Base-by-base conservation (phyloP, 2,888 invertebrate genomes). In the Xanthorhoe spadicearia region DNA sequence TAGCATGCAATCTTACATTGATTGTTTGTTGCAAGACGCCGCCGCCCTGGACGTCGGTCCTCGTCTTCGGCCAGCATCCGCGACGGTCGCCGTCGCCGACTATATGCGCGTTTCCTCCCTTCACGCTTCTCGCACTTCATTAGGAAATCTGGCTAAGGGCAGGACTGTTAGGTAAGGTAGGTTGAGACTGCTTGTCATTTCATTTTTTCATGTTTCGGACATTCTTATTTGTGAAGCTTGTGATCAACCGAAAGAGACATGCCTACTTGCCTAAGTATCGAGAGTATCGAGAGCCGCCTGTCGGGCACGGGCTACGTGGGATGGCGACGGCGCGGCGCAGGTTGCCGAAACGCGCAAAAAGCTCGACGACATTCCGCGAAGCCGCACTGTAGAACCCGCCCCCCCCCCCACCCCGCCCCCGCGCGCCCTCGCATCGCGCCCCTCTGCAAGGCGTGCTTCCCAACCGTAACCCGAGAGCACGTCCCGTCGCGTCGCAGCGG, bases 281-380 rank as follows among this genome's bases (percentile, higher is more conserved):
- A 43, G 13, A 13, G 43, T n/a, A 13, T 43, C 43, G 13, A 43
- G 38, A 13, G 13, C 10, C 38, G 38, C 10, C 9, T 10, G 13
- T 43, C 38, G 10, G 38, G 38, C 38, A 38, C 38, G 5, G 13
- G 38, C 13, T 13, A 43, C 38, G 13, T 43, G 38, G 38, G 2
- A 4, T 10, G 38, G 38, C 38, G 38, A 3, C 38, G 38, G 13
- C 4, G 48, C 48, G 59, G 23, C 49, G 50, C 58, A 2, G 35
- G 19, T 18, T 48, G 32, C 9, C 58, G 2, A 32, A 19, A 13
- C 52, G 59, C 62, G 60, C 66, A 70, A 72, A 70, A 72, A 72
- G 54, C 66, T 46, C 63, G 69, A 60, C 65, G 67, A 62, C 70
- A 73, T 70, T 72, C 72, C 68, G 49, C 57, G 66, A 28, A 51